Base-by-base conservation (phyloP, 2,797 vertebrate species). In the Apogon talboti region DNA sequence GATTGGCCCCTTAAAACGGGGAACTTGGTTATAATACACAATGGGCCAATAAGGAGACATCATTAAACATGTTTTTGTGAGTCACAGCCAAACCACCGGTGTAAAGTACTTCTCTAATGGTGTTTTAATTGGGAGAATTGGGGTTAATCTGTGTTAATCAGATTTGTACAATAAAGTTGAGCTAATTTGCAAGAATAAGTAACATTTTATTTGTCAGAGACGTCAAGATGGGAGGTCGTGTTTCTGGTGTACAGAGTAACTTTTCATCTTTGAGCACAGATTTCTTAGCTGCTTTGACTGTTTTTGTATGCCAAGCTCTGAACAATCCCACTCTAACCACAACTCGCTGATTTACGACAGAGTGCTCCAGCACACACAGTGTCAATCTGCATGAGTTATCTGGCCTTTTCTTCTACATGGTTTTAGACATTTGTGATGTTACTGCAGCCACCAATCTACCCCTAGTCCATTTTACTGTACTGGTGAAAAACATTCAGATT, bases 11-110 rank as follows among this genome's bases (percentile, higher is more conserved):
- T 79, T 76, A 80, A 81, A 58, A 82, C 33, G 2, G 47, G 35
- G 49, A 74, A 71, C n/a, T 47, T 47, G 54, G 86, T 83, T 81
- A 66, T 62, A 79, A 76, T 46, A 38, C 69, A 51, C 71, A 68
- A n/a, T 0, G 11, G 55, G 37, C 79, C 64, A 78, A 72, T 58
- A 60, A 71, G 62, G 19, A 76, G 74, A 66, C 60, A 24, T 79
- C 66, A 66, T 85, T 75, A 89, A 84, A 80, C 50, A 45, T 72
- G 71, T 77, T 80, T 57, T 66, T 48, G 66, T 38, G 49, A 47
- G 21, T 70, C 63, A 49, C 44, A 71, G 79, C 82, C 78, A 89
- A 87, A 79, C 75, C 78, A 43, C 71, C 66, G 11, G 46, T 1
- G 19, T 38, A 56, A 71, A 81, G 65, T 49, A 7, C 50, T 37